Conservation (phyloP, 92 coral and sea anemone genomes). For the Parazoanthus darwini region DNA sequence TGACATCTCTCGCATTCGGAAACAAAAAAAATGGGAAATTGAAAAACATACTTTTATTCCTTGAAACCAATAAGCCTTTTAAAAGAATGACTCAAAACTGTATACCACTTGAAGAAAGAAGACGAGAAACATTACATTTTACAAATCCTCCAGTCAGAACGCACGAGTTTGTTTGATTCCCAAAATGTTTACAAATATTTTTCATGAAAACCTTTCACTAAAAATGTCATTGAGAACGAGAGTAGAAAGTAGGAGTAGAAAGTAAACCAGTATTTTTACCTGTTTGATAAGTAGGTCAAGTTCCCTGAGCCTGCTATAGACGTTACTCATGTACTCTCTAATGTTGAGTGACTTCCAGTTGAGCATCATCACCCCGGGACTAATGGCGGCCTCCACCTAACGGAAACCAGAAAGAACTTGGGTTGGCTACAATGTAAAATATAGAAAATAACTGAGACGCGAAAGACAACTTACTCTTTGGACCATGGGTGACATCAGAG, state of each 20-base stretch:
- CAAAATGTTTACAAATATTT: too few species aligned
- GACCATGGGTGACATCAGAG: slow-evolving; percentile 83
- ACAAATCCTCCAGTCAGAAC: too few species aligned
- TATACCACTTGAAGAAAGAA: too few species aligned
- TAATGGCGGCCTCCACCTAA: slow-evolving; percentile 82
- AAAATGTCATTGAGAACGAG: too few species aligned
- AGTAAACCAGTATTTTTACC: slow-evolving; percentile 1
- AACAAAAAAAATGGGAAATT: too few species aligned
- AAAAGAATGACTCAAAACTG: too few species aligned
- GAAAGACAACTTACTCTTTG: slow-evolving; percentile 61
- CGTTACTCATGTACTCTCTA: slow-evolving; percentile 67
- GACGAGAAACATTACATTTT: too few species aligned
- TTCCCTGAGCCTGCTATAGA: slow-evolving; percentile 73
- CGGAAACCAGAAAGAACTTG: background rate
- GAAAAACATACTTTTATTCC: too few species aligned
- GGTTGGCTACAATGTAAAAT: background rate
- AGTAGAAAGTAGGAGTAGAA: background rate
- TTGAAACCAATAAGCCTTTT: too few species aligned
- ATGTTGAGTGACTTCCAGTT: slow-evolving; percentile 91
- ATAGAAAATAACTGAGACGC: background rate
- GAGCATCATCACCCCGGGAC: slow-evolving; percentile 83
- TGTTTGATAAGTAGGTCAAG: slow-evolving; percentile 77
- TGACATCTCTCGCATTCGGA: too few species aligned
- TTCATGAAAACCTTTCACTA: background rate
- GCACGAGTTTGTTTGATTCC: too few species aligned